Conservation (phyloP, 2,797 vertebrate species). For the Nyctalus aviator region DNA sequence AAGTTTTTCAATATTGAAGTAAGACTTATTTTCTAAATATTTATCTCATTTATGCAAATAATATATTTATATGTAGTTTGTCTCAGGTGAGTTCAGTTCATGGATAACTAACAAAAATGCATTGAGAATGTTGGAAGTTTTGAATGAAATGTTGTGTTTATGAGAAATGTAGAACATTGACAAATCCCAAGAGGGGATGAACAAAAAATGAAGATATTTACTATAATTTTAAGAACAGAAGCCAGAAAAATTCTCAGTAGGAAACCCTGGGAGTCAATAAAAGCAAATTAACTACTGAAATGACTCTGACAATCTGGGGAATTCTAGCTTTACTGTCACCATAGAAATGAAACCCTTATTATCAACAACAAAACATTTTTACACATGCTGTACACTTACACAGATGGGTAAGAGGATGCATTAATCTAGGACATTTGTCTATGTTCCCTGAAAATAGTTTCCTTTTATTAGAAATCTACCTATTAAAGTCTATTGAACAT, state of each 20-base stretch:
- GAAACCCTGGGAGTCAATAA: constrained; percentile 66
- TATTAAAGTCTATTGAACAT: neutral
- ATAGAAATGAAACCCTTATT: neutral
- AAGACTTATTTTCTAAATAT: neutral
- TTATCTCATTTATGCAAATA: neutral
- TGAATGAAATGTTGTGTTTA: constrained; percentile 29
- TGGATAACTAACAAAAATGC: neutral
- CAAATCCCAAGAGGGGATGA: neutral
- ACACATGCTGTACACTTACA: neutral
- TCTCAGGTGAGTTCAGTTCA: neutral
- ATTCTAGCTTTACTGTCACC: constrained; percentile 6
- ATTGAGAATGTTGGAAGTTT: neutral
- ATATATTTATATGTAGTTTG: neutral
- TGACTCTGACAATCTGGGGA: neutral
- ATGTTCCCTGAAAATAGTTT: neutral
- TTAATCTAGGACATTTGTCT: neutral
- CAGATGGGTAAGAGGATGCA: neutral
- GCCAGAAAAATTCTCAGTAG: constrained; percentile 31
- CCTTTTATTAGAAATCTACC: neutral
- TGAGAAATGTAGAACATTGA: constrained; percentile 26
- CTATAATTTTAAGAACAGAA: constrained; percentile 36
- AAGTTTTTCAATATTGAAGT: neutral
- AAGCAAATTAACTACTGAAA: constrained; percentile 74
- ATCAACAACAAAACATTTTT: neutral
- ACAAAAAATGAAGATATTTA: constrained; percentile 41